Conservation (phyloP, 1,140 invertebrate genomes). For the Geopemphigus sp. region DNA sequence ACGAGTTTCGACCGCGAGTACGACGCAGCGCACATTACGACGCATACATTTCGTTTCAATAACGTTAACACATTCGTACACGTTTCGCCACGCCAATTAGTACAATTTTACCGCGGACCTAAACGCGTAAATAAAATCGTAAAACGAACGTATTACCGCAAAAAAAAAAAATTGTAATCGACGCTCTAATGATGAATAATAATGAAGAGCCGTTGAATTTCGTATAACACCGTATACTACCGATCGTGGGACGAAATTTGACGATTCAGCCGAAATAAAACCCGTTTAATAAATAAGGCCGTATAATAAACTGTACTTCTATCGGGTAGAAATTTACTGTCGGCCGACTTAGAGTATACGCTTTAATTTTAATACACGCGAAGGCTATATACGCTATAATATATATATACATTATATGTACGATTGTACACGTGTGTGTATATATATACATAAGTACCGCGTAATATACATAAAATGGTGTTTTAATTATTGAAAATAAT, state of each 20-base stretch:
- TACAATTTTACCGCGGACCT: too few species aligned
- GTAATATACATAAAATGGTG: background rate
- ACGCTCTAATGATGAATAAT: too few species aligned
- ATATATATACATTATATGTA: slow-evolving; percentile 4
- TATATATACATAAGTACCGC: background rate
- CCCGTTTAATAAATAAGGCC: background rate
- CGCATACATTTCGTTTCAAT: too few species aligned
- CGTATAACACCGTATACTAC: too few species aligned
- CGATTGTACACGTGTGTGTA: background rate
- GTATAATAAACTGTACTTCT: background rate
- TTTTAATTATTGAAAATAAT: slow-evolving; percentile 42
- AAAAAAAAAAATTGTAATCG: background rate
- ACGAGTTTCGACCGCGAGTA: too few species aligned
- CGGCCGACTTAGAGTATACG: background rate
- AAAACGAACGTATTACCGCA: background rate
- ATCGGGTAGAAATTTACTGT: background rate
- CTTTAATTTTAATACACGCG: slow-evolving; percentile 14
- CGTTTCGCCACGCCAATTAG: too few species aligned
- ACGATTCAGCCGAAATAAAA: background rate
- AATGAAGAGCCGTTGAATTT: background rate
- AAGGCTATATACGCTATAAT: background rate
- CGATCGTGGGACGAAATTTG: background rate
- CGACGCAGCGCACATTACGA: too few species aligned
- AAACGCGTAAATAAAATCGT: too few species aligned
- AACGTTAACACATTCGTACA: too few species aligned